Conservation (phyloP, 1,140 invertebrate species). For the Drosophila burlai region DNA sequence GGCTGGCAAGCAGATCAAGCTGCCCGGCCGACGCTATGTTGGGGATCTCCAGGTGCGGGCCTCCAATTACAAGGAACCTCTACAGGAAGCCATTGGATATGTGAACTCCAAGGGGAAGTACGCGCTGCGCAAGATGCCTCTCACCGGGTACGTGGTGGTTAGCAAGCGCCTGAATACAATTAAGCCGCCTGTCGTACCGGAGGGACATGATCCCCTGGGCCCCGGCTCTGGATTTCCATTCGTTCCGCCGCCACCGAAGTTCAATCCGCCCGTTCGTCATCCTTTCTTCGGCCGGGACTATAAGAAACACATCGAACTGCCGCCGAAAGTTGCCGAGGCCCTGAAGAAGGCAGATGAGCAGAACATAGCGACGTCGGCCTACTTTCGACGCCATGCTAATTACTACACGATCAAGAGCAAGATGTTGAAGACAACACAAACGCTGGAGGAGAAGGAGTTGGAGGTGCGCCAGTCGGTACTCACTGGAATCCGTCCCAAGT, state of each 20-base stretch:
- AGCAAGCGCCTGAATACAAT: constrained; percentile 45
- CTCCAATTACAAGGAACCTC: constrained; percentile 3
- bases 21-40: constrained; percentile 57
- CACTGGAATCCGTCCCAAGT: constrained; percentile 50
- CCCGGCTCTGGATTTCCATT: constrained; percentile 1
- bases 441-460: constrained; percentile 59
- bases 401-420: constrained; percentile 49
- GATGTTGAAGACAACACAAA: constrained; percentile 34
- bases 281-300: constrained; percentile 63
- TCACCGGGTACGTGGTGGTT: constrained; percentile 43
- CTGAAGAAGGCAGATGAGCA: constrained; percentile 31
- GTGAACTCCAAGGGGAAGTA: constrained; percentile 50
- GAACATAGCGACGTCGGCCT: not conserved
- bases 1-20: constrained; percentile 46
- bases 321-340: not conserved
- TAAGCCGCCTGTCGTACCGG: constrained; percentile 1
- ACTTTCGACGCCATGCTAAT: constrained; percentile 18
- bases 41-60: constrained; percentile 48
- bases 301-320: constrained; percentile 44
- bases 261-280: constrained; percentile 46
- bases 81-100: constrained; percentile 44
- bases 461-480: constrained; percentile 64
- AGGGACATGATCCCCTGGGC: not conserved
- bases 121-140: constrained; percentile 12
- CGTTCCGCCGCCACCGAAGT: constrained; percentile 9